Evolutionary conservation across 2,888 invertebrate genomes (phyloP), one percentile per base, ranked within the genome.

Genomic region (Cryptus viduatorius): DNA sequence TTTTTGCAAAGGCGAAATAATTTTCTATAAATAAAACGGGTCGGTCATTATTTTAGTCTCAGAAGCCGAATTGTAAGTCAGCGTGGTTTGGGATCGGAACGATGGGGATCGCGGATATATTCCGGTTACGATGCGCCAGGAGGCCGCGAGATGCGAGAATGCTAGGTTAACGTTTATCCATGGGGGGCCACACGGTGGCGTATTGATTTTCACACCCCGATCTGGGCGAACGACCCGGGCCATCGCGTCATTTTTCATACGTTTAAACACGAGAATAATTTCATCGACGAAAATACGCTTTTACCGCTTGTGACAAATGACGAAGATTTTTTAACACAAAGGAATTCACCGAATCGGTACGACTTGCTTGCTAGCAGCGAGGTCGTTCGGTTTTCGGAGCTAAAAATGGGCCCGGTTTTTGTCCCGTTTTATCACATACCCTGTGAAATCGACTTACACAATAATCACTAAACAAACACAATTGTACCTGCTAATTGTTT

Each of bases 401-500:
- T 71, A 82, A 87, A 89, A 89, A 89, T 88, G 87, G 88, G 83
- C 87, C 85, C 83, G 87, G 83, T 87, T 88, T 88, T 89, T 84
- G 71, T 83, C 73, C 71, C 80, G 81, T 80, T 81, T 81, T 81
- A 24, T 50, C 73, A 69, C 69, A 61, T 59, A 46, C 50, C 24
- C 44, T 37, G 16, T 19, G 46, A 82, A 50, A 68, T 24, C 64
- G 37, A 12, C 56, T 10, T 3, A 10, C 12, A 19, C 37, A 29
- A 10, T 24, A 53, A 46, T 42, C 78, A 65, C 68, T 56, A 31
- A 7, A 73, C 46, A 50, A 53, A 29, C 73, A 75, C 59, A 56
- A 42, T 64, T 73, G 73, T 96, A 98, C 98, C 98, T 96, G 98
- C 98, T 95, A 98, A 96, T 96, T 98, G 98, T 96, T 98, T 98